A percentile compares a stretch with the other conserved stretches of the same genome.
Evolutionary conservation across 2,888 invertebrate species (phyloP).

Genomic region (Philopedon plagiatum): DNA sequence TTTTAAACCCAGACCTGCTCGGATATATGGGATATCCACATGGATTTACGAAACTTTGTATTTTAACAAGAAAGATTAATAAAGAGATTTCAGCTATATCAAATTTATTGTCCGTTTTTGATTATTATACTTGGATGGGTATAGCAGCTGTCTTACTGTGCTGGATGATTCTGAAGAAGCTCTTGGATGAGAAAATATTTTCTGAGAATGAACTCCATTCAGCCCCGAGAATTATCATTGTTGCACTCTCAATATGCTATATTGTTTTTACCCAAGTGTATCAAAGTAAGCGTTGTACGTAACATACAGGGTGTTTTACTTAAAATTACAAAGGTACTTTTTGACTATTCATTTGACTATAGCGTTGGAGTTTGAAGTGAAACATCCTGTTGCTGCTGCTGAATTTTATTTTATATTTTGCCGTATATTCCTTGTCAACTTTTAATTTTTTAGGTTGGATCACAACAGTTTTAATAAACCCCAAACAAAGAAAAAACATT

Average conservation of each 20-base stretch:
- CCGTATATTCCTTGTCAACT: too few relatives aligned
- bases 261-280: slow-evolving; percentile 16
- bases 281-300: slow-evolving; percentile 34
- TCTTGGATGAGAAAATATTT: background rate
- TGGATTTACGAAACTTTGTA: slow-evolving; percentile 19
- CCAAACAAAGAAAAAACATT: too few relatives aligned
- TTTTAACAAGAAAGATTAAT: background rate
- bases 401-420: too few relatives aligned
- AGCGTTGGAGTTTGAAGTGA: too few relatives aligned
- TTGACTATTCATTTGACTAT: too few relatives aligned
- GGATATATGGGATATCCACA: slow-evolving; percentile 19
- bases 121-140: slow-evolving; percentile 18
- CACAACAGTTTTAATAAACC: too few relatives aligned
- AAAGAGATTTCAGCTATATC: background rate
- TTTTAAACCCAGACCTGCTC: too few relatives aligned
- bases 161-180: background rate
- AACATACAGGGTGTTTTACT: too few relatives aligned
- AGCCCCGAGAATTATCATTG: background rate
- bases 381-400: too few relatives aligned
- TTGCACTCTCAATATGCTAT: slow-evolving; percentile 17
- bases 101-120: slow-evolving; percentile 20
- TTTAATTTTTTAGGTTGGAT: too few relatives aligned
- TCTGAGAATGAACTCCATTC: too few relatives aligned
- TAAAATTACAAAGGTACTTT: too few relatives aligned
- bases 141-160: background rate